phyloP scores from a whole-genome alignment of 2,113 vertebrate genomes.

The Brachypodius melanocephalos region DNA sequence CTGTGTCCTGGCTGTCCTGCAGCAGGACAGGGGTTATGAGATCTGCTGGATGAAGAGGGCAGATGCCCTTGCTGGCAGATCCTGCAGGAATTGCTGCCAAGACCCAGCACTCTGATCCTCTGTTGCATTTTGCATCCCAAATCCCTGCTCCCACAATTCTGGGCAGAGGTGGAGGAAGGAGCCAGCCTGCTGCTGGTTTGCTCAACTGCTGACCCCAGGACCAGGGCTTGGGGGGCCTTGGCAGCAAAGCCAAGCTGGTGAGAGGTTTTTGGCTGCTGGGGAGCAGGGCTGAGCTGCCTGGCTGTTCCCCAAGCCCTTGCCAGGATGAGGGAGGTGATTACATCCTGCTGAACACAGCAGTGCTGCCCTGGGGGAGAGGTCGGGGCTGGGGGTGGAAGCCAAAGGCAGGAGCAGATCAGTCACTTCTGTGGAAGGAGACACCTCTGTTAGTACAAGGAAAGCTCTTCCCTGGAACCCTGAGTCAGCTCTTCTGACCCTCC shows the following conservation, averaged over 20 bases:
- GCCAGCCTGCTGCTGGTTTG: background rate
- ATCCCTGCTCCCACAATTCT: fast-evolving
- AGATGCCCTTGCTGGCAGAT: background rate
- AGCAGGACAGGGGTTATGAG: background rate
- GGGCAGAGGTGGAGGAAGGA: background rate
- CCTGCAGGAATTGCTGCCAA: background rate
- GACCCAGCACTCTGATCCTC: background rate
- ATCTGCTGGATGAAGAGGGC: fast-evolving
- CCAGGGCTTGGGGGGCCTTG: background rate
- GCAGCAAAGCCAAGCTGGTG: background rate
- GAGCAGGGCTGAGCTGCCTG: background rate
- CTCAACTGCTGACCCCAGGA: background rate
- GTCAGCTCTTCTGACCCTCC: background rate
- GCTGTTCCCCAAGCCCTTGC: background rate
- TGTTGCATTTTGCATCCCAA: fast-evolving
- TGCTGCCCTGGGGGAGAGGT: background rate
- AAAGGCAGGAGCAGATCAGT: background rate
- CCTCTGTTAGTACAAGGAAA: background rate
- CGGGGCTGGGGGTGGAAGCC: fast-evolving
- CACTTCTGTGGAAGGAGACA: fast-evolving
- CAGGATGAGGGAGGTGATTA: background rate
- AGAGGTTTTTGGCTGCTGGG: background rate
- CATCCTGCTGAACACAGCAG: background rate
- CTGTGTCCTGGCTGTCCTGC: background rate
- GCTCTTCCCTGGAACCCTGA: background rate